A percentile compares a stretch with the other conserved stretches of the same genome.
Evolutionary conservation across 2,113 vertebrate genomes (phyloP).

Genomic region (Brienomyrus longianalis): DNA sequence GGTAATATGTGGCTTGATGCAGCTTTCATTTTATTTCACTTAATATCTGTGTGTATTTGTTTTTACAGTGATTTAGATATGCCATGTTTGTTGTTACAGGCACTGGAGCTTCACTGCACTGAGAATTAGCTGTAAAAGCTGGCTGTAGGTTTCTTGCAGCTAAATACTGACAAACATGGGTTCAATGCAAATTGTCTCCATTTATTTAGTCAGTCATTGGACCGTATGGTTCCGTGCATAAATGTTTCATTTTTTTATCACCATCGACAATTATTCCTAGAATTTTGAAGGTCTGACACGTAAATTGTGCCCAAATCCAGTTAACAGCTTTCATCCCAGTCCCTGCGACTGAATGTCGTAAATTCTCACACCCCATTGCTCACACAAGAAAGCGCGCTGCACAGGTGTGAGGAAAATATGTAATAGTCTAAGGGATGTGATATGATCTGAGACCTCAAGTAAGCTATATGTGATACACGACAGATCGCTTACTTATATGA

Average conservation of each 20-base stretch:
- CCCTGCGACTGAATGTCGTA: not conserved
- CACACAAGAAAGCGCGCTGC: not conserved
- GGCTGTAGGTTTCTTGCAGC: not conserved
- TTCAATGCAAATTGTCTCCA: not conserved
- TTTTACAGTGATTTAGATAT: not conserved
- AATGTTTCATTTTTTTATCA: not conserved
- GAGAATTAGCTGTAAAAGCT: conserved; percentile 8
- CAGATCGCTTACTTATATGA: conserved; percentile 17
- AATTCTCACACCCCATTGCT: not conserved
- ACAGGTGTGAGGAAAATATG: conserved; percentile 37
- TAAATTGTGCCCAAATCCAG: not conserved
- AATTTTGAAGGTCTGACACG: not conserved
- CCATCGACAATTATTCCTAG: not conserved
- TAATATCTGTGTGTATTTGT: conserved; percentile 10
- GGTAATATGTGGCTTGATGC: not conserved
- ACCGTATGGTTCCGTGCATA: not conserved
- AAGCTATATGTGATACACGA: conserved; percentile 22
- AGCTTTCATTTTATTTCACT: not conserved
- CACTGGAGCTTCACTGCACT: conserved; percentile 18
- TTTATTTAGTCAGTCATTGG: not conserved
- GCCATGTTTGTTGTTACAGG: conserved; percentile 14
- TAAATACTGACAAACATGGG: not conserved
- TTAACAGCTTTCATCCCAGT: not conserved
- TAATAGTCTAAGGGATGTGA: conserved; percentile 22
- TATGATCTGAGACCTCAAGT: conserved; percentile 21